Evolutionary conservation across 2,888 invertebrate species (phyloP).

Genomic region (Unio delphinus): DNA sequence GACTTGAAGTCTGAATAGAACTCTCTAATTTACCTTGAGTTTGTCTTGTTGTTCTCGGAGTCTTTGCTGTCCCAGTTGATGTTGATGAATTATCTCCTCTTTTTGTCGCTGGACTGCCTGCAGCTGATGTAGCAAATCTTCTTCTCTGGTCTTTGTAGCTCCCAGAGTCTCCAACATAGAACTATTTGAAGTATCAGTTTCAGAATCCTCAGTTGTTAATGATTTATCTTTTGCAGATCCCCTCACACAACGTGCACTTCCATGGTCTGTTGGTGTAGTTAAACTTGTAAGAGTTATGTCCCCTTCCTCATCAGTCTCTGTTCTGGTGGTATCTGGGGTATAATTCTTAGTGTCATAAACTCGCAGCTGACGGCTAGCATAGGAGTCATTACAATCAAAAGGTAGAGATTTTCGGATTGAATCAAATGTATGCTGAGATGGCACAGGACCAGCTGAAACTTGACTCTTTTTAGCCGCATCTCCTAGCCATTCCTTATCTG

Average conservation of each 20-base stretch:
- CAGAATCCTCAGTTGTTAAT: conserved; percentile 24
- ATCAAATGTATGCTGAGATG: conserved; percentile 33
- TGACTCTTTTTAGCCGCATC: conserved; percentile 4
- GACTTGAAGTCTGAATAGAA: not conserved
- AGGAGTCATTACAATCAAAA: conserved; percentile 52
- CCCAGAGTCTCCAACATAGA: conserved; percentile 30
- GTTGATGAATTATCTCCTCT: conserved; percentile 49
- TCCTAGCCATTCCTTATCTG: not conserved
- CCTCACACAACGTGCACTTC: conserved; percentile 7
- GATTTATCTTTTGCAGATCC: conserved; percentile 6
- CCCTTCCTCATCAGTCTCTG: conserved; percentile 2
- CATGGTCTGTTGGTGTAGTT: conserved; percentile 5
- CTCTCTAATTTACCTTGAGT: not conserved
- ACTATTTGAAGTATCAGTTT: conserved; percentile 35
- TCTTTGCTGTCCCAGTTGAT: conserved; percentile 38
- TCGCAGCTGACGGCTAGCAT: conserved; percentile 24
- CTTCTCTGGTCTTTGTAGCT: conserved; percentile 40
- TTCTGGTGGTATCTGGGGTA: conserved; percentile 4
- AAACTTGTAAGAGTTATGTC: conserved; percentile 9
- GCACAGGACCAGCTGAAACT: conserved; percentile 10
- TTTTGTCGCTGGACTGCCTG: conserved; percentile 59
- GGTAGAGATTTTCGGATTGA: conserved; percentile 52
- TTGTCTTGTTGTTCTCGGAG: conserved; percentile 22
- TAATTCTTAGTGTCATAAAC: conserved; percentile 27
- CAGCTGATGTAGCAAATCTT: conserved; percentile 46